Evolutionary conservation across 1,140 invertebrate species (phyloP).

Genomic region (Drosophila quadrilineata): DNA sequence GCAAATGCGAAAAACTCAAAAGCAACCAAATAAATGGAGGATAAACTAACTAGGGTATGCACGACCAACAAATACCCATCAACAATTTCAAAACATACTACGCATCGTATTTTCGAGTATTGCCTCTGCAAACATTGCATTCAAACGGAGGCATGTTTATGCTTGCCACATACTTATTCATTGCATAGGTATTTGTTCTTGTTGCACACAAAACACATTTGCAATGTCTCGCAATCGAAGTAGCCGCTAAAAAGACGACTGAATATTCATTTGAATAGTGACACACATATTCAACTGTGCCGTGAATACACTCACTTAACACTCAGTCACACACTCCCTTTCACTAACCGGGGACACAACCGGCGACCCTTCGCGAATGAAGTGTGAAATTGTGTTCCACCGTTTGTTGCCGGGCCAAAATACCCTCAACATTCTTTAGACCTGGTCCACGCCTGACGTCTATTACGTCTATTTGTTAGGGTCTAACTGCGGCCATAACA

Average conservation of each 20-base stretch:
- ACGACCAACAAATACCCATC: background rate
- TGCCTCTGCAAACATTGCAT: slow-evolving; percentile 22
- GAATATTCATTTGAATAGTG: slow-evolving; percentile 43
- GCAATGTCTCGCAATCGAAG: slow-evolving; percentile 14
- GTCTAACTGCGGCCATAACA: background rate
- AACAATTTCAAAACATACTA: background rate
- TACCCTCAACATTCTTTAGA: background rate
- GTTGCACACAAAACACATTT: slow-evolving; percentile 8
- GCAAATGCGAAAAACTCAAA: slow-evolving; percentile 62
- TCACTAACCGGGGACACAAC: no score
- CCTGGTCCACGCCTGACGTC: background rate
- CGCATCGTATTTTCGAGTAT: background rate
- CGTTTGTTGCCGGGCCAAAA: background rate
- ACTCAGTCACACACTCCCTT: background rate
- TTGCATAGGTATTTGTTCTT: slow-evolving; percentile 7
- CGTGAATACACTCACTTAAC: slow-evolving; percentile 1
- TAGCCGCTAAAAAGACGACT: slow-evolving; percentile 15
- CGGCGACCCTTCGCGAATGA: no score
- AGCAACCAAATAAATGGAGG: slow-evolving; percentile 5
- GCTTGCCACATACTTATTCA: background rate
- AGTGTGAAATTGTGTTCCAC: background rate
- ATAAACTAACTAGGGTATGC: no score
- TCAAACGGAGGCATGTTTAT: slow-evolving; percentile 16
- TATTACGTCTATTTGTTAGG: background rate
- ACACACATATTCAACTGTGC: slow-evolving; percentile 12